Base-by-base conservation (phyloP, 1,140 invertebrate species). In the Eumeta japonica region DNA sequence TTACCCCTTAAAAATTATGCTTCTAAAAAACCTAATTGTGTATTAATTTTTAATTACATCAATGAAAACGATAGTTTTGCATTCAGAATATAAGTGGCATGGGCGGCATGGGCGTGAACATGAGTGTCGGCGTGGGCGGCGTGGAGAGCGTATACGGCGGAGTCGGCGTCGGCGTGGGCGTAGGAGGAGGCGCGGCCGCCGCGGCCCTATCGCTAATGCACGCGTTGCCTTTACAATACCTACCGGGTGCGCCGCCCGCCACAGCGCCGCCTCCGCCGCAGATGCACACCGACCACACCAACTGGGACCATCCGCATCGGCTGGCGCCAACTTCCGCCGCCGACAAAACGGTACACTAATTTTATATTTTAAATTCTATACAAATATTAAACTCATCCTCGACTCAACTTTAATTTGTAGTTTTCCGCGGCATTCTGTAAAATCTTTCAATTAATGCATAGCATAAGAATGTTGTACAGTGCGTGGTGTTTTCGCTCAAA, bases 191-290 rank as follows among this genome's bases (percentile, higher is more conserved):
- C 29, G 58, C 57, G 36, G 57, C 58, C 30, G 65, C 59, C 13
- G 59, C 62, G 28, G 64, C 56, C 43, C 53, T 73, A 40, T 70
- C 65, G 39, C 59, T 73, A 35, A 61, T 73, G 62, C 65, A 73
- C 56, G 54, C 61, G 46, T 50, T 67, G 50, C 67, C 61, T 37
- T 50, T 64, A 50, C 63, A 65, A 45, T 67, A 67, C 60, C 51
- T 67, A 54, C 58, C 60, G 47, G 47, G 60, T 36, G 46, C 35
- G 12, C 18, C 41, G 32, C n/a, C n/a, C n/a, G n/a, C n/a, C n/a
- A n/a, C n/a, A n/a, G 43, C 43, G 24, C 39, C 41, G 41, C 41
- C 48, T 29, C 42, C 41, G 32, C 30, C 43, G 45, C 36, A 44
- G 16, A 49, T 52, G 29, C 49, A 53, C 38, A 50, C 45, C 45